Conservation (phyloP, 2,797 vertebrate genomes). For the Intellagama lesueurii region DNA sequence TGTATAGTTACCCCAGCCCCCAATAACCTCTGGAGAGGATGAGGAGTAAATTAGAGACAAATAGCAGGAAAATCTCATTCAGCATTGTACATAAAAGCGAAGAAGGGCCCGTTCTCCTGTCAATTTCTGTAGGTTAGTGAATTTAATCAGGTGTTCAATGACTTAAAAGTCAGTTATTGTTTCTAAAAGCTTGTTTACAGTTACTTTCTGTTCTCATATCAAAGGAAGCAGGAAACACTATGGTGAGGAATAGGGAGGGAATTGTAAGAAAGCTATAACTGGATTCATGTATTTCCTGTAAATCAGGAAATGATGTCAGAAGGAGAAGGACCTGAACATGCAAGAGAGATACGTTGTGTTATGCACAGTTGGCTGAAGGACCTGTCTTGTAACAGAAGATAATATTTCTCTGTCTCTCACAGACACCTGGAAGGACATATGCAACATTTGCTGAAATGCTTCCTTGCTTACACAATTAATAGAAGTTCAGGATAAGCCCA, state of each 20-base stretch:
- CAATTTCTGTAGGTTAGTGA: neutral
- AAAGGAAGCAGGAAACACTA: neutral
- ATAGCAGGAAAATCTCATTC: neutral
- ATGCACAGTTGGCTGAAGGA: too few relatives aligned
- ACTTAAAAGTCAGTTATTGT: neutral
- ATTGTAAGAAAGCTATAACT: neutral
- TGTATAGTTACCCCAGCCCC: neutral
- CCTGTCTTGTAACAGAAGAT: too few relatives aligned
- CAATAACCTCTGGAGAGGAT: neutral
- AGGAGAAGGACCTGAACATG: too few relatives aligned
- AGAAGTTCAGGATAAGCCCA: neutral
- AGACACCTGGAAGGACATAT: too few relatives aligned
- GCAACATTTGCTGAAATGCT: neutral
- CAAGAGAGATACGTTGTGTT: too few relatives aligned
- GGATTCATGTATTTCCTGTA: neutral
- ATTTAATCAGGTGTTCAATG: neutral
- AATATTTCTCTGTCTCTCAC: too few relatives aligned
- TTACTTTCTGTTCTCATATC: neutral
- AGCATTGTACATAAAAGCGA: neutral
- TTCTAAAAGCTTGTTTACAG: neutral
- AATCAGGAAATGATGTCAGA: neutral
- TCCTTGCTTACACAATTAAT: neutral
- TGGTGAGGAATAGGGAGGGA: neutral
- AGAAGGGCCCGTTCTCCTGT: neutral
- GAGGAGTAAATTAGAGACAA: neutral